Percentiles rank a stretch among this genome's conserved stretches.
Evolutionary conservation across 1,140 invertebrate genomes (phyloP).

Genomic region (Zophobas morio): DNA sequence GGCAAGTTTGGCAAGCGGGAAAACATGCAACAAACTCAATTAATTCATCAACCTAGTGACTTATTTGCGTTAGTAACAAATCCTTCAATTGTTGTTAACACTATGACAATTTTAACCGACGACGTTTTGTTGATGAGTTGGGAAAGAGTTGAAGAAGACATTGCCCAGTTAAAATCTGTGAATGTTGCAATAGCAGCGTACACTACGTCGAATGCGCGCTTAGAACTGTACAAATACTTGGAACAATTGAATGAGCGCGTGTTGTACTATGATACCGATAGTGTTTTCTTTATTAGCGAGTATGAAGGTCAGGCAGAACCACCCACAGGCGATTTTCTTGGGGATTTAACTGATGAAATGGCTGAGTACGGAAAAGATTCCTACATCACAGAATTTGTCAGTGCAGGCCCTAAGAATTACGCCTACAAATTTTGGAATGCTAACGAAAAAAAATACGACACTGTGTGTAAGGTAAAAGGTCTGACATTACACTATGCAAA

Average conservation of each 20-base stretch:
- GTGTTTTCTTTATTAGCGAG: conserved; percentile 18
- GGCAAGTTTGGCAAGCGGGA: conserved; percentile 40
- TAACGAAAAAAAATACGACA: too few relatives aligned
- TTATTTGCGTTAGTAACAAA: conserved; percentile 29
- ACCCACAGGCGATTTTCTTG: too few relatives aligned
- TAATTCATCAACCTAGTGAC: conserved; percentile 6
- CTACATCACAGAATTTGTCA: conserved; percentile 51
- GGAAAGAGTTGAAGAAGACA: conserved; percentile 32
- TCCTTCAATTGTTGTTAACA: conserved; percentile 22
- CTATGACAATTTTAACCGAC: neutral
- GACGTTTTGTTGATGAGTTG: conserved; percentile 14
- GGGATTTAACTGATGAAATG: conserved; percentile 62
- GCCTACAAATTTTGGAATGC: conserved; percentile 7
- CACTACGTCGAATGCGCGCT: conserved; percentile 63
- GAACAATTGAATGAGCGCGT: conserved; percentile 59
- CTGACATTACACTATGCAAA: neutral
- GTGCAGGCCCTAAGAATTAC: conserved; percentile 46
- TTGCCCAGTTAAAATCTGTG: conserved; percentile 32
- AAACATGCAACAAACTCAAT: conserved; percentile 9
- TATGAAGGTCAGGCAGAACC: too few relatives aligned
- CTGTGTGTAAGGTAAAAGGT: neutral
- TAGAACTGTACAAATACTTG: conserved; percentile 62
- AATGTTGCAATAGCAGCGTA: conserved; percentile 64
- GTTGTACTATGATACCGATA: conserved; percentile 56
- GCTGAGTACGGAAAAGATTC: conserved; percentile 42